Conservation (phyloP, 2,797 vertebrate species). For the Sebastolobus altivelis region DNA sequence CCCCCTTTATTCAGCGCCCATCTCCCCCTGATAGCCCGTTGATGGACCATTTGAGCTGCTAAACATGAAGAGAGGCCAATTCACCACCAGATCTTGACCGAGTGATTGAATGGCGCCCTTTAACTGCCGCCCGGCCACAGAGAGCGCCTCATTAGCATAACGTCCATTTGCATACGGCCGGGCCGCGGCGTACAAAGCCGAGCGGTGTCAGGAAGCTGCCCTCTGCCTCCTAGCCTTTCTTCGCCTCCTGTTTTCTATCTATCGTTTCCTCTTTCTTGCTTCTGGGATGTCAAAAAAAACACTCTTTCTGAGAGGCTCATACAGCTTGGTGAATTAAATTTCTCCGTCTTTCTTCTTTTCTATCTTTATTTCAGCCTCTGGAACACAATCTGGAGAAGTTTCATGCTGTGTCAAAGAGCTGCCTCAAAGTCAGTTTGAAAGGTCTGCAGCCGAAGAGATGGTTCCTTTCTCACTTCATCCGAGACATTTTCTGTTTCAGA, state of each 20-base stretch:
- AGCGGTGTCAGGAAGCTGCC: conserved; percentile 64
- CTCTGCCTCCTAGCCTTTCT: conserved; percentile 39
- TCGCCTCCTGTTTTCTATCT: background rate
- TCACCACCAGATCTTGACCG: conserved; percentile 50
- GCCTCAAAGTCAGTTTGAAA: background rate
- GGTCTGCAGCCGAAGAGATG: background rate
- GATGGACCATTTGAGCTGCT: conserved; percentile 50
- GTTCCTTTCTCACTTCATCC: background rate
- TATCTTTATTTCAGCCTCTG: background rate
- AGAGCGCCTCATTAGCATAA: conserved; percentile 69
- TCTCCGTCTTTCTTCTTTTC: background rate
- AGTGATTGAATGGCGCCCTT: conserved; percentile 76
- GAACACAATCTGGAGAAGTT: background rate
- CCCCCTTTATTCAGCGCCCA: conserved; percentile 59
- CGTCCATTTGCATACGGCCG: conserved; percentile 62
- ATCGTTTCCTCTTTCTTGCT: conserved; percentile 43
- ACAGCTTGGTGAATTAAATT: background rate
- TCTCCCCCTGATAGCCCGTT: conserved; percentile 40
- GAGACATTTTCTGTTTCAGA: background rate
- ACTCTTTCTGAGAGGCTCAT: background rate
- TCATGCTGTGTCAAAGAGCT: background rate
- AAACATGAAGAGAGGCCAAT: conserved; percentile 58
- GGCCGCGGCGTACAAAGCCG: conserved; percentile 56
- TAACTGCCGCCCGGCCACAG: conserved; percentile 41
- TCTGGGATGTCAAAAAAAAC: background rate